Percentiles rank a stretch among this genome's conserved stretches.
Conservation (phyloP, 2,797 vertebrate genomes). For the Myiothlypis coronata region DNA sequence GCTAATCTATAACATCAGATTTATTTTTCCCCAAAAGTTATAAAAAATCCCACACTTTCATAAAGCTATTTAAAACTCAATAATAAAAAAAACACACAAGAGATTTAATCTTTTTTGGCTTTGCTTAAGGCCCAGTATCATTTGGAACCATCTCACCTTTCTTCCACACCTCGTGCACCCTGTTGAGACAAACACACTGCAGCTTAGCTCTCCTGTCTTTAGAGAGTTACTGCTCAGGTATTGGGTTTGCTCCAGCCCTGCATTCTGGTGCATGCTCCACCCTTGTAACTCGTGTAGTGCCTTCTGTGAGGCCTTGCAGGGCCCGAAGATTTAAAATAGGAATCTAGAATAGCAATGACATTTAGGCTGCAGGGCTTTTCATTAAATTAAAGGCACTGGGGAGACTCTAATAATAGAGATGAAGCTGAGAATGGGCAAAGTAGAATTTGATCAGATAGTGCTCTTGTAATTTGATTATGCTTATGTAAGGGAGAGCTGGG, state of each 20-base stretch:
- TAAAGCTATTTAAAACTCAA: background rate
- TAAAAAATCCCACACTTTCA: background rate
- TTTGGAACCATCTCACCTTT: background rate
- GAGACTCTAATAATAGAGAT: conserved; percentile 33
- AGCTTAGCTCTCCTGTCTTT: background rate
- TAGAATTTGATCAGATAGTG: conserved; percentile 50
- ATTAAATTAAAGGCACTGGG: conserved; percentile 49
- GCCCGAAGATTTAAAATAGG: conserved; percentile 17
- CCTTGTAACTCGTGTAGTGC: background rate
- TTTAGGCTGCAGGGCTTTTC: conserved; percentile 48
- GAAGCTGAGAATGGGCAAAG: background rate
- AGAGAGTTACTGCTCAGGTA: background rate
- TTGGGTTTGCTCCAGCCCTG: background rate
- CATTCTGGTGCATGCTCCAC: background rate
- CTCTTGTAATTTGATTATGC: conserved; percentile 48
- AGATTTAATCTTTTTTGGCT: background rate
- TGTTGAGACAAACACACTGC: background rate
- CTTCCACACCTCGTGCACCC: background rate
- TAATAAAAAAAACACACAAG: background rate
- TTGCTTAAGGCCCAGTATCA: background rate
- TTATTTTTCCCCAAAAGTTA: background rate
- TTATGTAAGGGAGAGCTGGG: conserved; percentile 41
- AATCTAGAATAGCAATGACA: conserved; percentile 37
- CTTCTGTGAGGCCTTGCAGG: background rate
- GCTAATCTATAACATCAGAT: background rate